A percentile compares a stretch with the other conserved stretches of the same genome.
These are phyloP conservation scores for Metridium senile DNA, from an alignment of 92 coral and sea anemone genomes.

Conservation along the genomic window DNA sequence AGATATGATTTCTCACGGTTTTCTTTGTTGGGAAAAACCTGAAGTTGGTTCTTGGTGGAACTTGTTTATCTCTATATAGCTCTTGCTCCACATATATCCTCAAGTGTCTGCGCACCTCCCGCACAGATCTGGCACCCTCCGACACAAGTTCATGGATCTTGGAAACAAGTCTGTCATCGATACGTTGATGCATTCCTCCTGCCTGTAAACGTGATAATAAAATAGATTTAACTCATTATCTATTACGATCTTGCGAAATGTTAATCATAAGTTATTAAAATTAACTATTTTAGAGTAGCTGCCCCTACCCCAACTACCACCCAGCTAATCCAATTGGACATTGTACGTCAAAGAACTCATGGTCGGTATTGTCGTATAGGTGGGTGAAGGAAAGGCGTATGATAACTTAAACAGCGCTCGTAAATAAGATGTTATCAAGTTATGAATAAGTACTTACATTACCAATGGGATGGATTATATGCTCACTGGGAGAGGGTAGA, in stretches of 20 bases:
- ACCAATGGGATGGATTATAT: slow-evolving; percentile 45
- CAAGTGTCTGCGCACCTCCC: slow-evolving; percentile 44
- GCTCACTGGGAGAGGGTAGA: slow-evolving; percentile 37
- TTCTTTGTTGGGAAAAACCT: slow-evolving; percentile 35
- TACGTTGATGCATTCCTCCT: slow-evolving; percentile 39
- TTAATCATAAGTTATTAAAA: background rate
- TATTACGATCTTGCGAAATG: no score
- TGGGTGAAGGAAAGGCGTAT: background rate
- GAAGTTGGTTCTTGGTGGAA: slow-evolving; percentile 28
- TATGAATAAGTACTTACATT: slow-evolving; percentile 15
- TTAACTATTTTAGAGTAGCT: background rate
- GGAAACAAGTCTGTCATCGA: slow-evolving; percentile 33
- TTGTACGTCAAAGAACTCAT: background rate
- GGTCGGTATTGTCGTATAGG: background rate
- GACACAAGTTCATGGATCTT: slow-evolving; percentile 56
- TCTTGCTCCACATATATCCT: slow-evolving; percentile 45
- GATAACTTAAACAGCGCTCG: background rate
- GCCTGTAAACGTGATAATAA: no score
- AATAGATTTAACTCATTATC: no score
- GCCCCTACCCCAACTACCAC: background rate
- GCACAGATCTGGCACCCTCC: slow-evolving; percentile 48
- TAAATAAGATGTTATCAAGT: no score
- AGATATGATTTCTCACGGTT: slow-evolving; percentile 35
- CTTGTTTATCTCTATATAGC: slow-evolving; percentile 29
- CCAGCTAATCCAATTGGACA: background rate